Base-by-base conservation (phyloP, 2,888 invertebrate species). In the Azorinus chamasolen region DNA sequence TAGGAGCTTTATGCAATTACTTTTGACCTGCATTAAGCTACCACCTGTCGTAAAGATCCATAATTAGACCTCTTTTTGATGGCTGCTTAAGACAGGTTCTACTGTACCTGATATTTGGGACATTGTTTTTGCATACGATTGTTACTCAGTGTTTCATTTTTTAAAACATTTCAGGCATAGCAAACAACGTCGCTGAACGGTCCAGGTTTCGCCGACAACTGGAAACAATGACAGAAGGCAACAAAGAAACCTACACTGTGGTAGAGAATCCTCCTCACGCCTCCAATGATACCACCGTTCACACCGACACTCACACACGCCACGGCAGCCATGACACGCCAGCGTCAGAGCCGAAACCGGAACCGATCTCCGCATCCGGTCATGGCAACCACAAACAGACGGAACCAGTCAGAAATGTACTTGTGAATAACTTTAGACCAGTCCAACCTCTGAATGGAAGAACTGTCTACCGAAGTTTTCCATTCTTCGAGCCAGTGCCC, bases 391-490 rank as follows among this genome's bases (percentile, higher is more conserved):
- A 46, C 20, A 72, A 64, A 43, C 69, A 83, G 18, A 46, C 48
- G 20, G 80, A 79, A 59, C 75, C 79, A 65, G 61, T 79, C 1
- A 82, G 87, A 43, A 81, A 87, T 48, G 72, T 63, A 22, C 63
- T 89, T 20, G 87, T 89, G 24, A 86, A 90, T 81, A 92, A 92
- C 65, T 90, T 79, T 78, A 73, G 92, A 18, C 91, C 90, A 4
- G 85, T 90, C 2, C 91, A 91, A 72, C 89, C 89, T 10, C 78
- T 91, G 16, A 86, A 91, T 66, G 87, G 81, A 37, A 81, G 91
- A 24, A 57, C 53, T 1, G 86, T 91, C 5, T 86, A 88, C 73
- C 76, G 90, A 22, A 90, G 89, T 76, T 91, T 89, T 41, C 70
- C 80, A 20, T 80, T 80, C 59, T 77, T 80, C 25, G 61, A 70